Conservation (phyloP, 2,888 invertebrate genomes). For the Netelia fuscicornis region DNA sequence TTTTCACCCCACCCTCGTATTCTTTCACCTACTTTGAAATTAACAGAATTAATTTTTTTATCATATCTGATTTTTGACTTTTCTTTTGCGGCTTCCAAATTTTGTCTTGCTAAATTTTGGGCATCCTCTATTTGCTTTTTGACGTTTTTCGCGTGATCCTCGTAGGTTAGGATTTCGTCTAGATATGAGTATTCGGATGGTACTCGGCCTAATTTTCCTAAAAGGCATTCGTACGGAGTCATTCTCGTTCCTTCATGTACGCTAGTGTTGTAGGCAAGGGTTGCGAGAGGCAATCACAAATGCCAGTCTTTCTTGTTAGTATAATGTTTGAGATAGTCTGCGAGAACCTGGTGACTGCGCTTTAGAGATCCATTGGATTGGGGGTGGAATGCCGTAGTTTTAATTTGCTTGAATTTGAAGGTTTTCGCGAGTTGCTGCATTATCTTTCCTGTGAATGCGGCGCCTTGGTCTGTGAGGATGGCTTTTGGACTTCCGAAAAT, state of each 20-base stretch:
- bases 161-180: not conserved
- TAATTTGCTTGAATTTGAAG: constrained; percentile 3
- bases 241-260: constrained; percentile 6
- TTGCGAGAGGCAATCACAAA: not conserved
- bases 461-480: constrained; percentile 61
- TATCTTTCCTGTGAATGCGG: constrained; percentile 54
- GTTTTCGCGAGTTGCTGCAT: not conserved
- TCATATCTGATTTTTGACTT: constrained; percentile 10
- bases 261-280: constrained; percentile 2
- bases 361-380: constrained; percentile 7
- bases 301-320: constrained; percentile 4
- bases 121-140: not conserved
- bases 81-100: not conserved
- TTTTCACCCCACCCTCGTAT: too few species aligned
- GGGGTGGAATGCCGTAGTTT: not conserved
- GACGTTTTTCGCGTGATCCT: not conserved
- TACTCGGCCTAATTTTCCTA: not conserved
- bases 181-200: not conserved
- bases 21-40: not conserved
- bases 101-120: not conserved
- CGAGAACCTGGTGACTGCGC: constrained; percentile 1
- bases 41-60: not conserved
- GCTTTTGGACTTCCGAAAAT: constrained; percentile 47
- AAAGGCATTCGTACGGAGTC: not conserved
- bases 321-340: constrained; percentile 13